Evolutionary conservation across 2,113 vertebrate species (phyloP), one percentile per base, ranked within the genome.

Genomic region (Pteronura brasiliensis): DNA sequence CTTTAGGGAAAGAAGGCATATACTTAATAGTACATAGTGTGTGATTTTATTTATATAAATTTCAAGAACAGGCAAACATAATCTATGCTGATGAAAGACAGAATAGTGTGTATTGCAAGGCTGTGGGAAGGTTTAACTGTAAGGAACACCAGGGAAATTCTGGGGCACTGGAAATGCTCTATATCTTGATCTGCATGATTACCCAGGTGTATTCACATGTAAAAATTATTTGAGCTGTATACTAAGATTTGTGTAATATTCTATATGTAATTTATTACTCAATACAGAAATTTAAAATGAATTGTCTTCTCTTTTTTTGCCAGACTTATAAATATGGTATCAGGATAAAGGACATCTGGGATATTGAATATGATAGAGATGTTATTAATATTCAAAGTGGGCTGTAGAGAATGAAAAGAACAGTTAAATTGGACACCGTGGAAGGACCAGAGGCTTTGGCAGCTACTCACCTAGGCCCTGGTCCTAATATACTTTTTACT

Each of bases 1-100:
- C 29, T 81, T 92, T 65, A 80, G 63, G 11, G 80, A 49, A 96
- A 92, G 79, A 92, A 90, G 15, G 17, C 47, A 49, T 44, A 47
- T 49, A 44, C 25, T 21, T 67, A 91, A 80, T 57, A 42, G 25
- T 42, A 49, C 11, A 5, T 8, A 29, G 15, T 29, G 17, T 36
- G 59, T 11, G 63, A 34, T 65, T 86, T 84, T n/a, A 59, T 71
- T 91, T 85, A 25, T 34, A 15, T 65, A 31, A 83, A 94, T 13
- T 72, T 92, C 39, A 69, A 84, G 55, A 82, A 9, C 13, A 23
- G 85, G 63, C 36, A 63, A 88, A 65, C 13, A 11, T 57, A n/a
- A 85, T 36, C 55, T 44, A 17, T 20, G 7, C 21, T 36, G 18
- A 83, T 14, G 20, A n/a, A 84, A 74, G 31, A 67, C 25, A 49